Percentiles rank a stretch among this genome's conserved stretches.
These are phyloP conservation scores for Myocastor coypus DNA, from an alignment of 2,113 vertebrate species.

Conservation along the genomic window DNA sequence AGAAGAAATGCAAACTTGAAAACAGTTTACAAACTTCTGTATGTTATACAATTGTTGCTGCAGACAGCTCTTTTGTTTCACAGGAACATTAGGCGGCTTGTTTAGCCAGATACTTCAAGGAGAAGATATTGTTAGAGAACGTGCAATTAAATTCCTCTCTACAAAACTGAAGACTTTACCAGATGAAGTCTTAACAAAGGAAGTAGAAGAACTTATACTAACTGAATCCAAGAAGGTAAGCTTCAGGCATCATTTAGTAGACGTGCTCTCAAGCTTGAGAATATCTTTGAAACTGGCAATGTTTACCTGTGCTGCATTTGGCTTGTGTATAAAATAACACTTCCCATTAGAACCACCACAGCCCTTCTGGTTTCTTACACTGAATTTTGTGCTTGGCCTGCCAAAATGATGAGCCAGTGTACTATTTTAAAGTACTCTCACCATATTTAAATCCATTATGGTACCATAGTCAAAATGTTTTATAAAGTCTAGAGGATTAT, in stretches of 20 bases:
- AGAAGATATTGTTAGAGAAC: constrained; percentile 96
- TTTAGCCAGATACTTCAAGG: constrained; percentile 99
- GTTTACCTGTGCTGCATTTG: not conserved
- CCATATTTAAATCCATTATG: not conserved
- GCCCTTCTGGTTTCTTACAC: not conserved
- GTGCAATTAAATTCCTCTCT: constrained; percentile 97
- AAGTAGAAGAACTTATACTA: constrained; percentile 96
- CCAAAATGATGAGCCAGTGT: not conserved
- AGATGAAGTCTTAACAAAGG: constrained; percentile 97
- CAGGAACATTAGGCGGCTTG: constrained; percentile 97
- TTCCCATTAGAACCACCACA: not conserved
- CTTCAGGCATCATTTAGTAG: not conserved
- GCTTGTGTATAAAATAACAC: not conserved
- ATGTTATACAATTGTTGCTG: not conserved
- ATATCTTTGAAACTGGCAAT: not conserved
- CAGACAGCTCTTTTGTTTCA: not conserved
- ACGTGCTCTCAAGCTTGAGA: not conserved
- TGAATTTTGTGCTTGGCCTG: not conserved
- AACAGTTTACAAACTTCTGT: not conserved
- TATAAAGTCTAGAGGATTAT: not conserved
- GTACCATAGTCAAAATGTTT: not conserved
- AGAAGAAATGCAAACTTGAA: constrained; percentile 10
- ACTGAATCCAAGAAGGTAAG: constrained; percentile 96
- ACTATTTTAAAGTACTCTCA: constrained; percentile 8
- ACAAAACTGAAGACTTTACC: constrained; percentile 94